phyloP scores from a whole-genome alignment of 2,797 vertebrate genomes.

The Amphiprion clarkii region DNA sequence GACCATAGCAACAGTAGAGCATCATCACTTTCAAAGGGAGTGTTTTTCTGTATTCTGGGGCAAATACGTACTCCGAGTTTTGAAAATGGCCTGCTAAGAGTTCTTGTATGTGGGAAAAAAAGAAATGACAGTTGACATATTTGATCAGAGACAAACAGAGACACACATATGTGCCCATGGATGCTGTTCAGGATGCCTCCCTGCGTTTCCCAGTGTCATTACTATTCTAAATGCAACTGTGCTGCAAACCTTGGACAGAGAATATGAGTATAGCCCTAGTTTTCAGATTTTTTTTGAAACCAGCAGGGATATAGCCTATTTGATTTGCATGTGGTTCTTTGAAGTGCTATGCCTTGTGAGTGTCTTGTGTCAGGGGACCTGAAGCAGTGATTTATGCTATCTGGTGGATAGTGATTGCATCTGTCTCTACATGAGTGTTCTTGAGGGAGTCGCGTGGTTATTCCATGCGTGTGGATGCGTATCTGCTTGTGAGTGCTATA shows the following conservation, averaged over 20 bases:
- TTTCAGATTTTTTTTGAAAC: constrained; percentile 20
- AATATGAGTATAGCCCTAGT: constrained; percentile 31
- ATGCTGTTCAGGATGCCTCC: neutral
- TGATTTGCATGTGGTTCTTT: constrained; percentile 63
- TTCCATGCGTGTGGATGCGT: constrained; percentile 31
- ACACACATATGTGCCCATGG: neutral
- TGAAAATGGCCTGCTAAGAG: constrained; percentile 9
- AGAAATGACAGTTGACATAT: constrained; percentile 2
- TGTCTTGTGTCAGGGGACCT: constrained; percentile 56
- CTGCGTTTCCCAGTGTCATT: neutral
- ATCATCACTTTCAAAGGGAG: constrained; percentile 39
- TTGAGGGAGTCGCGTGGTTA: constrained; percentile 40
- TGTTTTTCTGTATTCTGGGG: constrained; percentile 32
- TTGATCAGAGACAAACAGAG: neutral
- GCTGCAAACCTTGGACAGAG: constrained; percentile 15
- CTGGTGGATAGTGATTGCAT: constrained; percentile 62
- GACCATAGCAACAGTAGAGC: constrained; percentile 54
- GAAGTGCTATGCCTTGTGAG: constrained; percentile 59
- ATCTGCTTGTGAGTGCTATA: constrained; percentile 8
- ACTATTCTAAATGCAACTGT: constrained; percentile 6
- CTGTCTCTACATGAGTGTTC: constrained; percentile 50
- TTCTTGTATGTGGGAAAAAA: constrained; percentile 22
- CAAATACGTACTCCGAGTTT: constrained; percentile 42
- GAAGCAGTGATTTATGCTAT: constrained; percentile 53
- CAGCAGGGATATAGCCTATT: constrained; percentile 48